phyloP scores from a whole-genome alignment of 2,113 vertebrate genomes.

The Taurulus bubalis region DNA sequence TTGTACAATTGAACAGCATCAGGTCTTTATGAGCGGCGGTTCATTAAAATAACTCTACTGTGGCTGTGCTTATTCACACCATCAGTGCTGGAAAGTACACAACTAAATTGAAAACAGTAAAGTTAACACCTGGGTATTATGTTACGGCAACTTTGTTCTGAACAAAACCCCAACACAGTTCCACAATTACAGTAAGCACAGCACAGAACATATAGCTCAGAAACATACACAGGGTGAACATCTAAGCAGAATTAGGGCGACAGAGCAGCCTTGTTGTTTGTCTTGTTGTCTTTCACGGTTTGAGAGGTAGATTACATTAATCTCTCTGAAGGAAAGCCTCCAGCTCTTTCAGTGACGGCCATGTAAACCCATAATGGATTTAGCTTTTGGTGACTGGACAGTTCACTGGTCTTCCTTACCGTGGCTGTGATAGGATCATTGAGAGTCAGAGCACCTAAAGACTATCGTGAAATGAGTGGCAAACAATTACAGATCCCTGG shows the following conservation, averaged over 20 bases:
- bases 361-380: background rate
- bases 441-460: conserved; percentile 13
- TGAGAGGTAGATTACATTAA: conserved; percentile 7
- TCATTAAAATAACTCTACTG: too few relatives aligned
- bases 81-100: background rate
- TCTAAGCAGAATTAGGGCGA: background rate
- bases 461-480: conserved; percentile 11
- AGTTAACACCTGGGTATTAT: background rate
- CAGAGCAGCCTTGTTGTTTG: background rate
- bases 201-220: background rate
- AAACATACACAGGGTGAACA: background rate
- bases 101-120: conserved; percentile 24
- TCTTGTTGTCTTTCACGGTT: background rate
- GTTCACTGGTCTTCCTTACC: conserved; percentile 20
- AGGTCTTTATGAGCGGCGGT: too few relatives aligned
- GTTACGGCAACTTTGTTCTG: background rate
- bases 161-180: conserved; percentile 1
- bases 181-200: background rate
- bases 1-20: too few relatives aligned
- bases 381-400: background rate
- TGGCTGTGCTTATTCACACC: conserved; percentile 29
- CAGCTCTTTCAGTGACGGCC: conserved; percentile 4
- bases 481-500: conserved; percentile 17
- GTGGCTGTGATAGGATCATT: conserved; percentile 14
- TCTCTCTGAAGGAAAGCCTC: background rate